phyloP scores from a whole-genome alignment of 2,888 invertebrate species.

The Epistrophe eligans region DNA sequence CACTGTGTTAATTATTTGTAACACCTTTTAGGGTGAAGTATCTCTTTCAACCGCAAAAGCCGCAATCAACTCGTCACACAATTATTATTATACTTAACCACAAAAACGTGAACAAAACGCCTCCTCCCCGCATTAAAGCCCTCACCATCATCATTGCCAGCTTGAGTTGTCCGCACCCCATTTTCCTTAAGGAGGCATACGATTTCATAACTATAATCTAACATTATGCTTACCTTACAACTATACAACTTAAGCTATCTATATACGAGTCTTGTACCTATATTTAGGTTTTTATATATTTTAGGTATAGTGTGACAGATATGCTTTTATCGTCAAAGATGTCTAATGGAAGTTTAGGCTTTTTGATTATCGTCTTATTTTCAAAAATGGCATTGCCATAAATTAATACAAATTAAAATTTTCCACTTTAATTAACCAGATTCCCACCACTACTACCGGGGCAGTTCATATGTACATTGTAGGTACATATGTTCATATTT shows the following conservation, averaged over 20 bases:
- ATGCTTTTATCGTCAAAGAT: conserved; percentile 47
- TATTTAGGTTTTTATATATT: not conserved
- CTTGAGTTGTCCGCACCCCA: conserved; percentile 3
- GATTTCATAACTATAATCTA: conserved; percentile 48
- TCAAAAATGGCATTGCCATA: conserved; percentile 63
- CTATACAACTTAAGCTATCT: not conserved
- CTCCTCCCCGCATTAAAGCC: conserved; percentile 2
- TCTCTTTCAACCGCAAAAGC: conserved; percentile 66
- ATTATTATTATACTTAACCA: conserved; percentile 50
- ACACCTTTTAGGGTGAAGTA: conserved; percentile 76
- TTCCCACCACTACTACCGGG: conserved; percentile 59
- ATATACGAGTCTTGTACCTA: not conserved
- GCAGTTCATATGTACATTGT: too few species aligned
- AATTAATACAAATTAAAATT: conserved; percentile 75
- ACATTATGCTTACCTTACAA: too few species aligned
- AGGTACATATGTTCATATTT: conserved; percentile 6
- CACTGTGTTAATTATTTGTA: conserved; percentile 73
- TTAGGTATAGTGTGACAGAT: not conserved
- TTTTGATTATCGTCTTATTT: conserved; percentile 48
- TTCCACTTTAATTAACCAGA: conserved; percentile 71
- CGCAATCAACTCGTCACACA: conserved; percentile 70
- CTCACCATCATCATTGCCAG: not conserved
- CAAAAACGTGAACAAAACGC: conserved; percentile 55
- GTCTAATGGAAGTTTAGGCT: conserved; percentile 33
- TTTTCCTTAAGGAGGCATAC: conserved; percentile 54